Percentiles rank a stretch among this genome's conserved stretches.
Conservation (phyloP, 2,888 invertebrate species). For the Aporophyla lueneburgensis region DNA sequence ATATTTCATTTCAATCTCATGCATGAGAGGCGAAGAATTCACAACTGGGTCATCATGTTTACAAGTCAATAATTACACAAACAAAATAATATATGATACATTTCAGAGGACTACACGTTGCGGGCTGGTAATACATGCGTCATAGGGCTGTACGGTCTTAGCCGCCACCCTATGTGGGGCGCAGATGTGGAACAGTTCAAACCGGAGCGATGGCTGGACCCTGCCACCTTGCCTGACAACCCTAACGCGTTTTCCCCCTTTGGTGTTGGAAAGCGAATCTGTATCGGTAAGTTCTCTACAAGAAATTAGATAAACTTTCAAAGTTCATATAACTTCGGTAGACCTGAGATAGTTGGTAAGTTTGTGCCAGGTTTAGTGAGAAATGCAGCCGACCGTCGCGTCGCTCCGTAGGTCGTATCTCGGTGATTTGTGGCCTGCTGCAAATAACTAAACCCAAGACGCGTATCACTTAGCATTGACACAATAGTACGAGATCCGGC, state of each 20-base stretch:
- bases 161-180: constrained; percentile 78
- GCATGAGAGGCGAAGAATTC: too few species aligned
- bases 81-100: background rate
- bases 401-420: background rate
- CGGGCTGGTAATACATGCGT: constrained; percentile 73
- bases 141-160: constrained; percentile 72
- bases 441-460: background rate
- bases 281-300: constrained; percentile 21
- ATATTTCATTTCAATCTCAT: too few species aligned
- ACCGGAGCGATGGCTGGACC: constrained; percentile 78
- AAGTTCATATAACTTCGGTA: background rate
- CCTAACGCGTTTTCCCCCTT: constrained; percentile 74
- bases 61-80: background rate
- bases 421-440: background rate
- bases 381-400: too few species aligned
- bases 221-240: constrained; percentile 70
- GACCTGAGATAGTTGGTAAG: background rate
- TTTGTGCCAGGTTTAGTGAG: background rate
- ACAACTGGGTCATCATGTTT: background rate
- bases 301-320: background rate
- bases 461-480: background rate
- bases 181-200: constrained; percentile 75
- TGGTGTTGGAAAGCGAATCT: constrained; percentile 63
- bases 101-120: constrained; percentile 51
- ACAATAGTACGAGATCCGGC: too few species aligned